phyloP scores from a whole-genome alignment of 2,888 invertebrate species.

The Chloroclysta siterata region DNA sequence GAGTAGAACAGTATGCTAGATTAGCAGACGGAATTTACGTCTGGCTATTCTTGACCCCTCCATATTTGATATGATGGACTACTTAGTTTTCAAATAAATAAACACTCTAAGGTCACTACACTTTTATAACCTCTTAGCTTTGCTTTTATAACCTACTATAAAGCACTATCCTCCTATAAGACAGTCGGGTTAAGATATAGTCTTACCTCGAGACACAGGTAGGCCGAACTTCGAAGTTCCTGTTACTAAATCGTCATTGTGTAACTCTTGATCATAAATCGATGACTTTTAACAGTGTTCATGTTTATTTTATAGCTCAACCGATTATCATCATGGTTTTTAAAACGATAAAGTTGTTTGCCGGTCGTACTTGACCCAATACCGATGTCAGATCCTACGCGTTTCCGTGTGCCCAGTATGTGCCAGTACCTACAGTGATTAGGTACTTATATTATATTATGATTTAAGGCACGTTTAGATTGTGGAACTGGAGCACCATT shows the following conservation, averaged over 20 bases:
- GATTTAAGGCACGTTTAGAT: constrained; percentile 18
- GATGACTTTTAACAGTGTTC: constrained; percentile 44
- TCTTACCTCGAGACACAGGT: not conserved
- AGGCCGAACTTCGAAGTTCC: not conserved
- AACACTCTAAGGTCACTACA: too few relatives aligned
- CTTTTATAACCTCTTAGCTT: too few relatives aligned
- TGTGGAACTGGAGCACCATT: constrained; percentile 28
- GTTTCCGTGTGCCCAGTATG: constrained; percentile 49
- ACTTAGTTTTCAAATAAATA: too few relatives aligned
- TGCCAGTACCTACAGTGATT: not conserved
- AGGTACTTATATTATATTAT: not conserved
- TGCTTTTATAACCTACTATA: too few relatives aligned
- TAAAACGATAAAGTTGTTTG: constrained; percentile 59
- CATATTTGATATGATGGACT: not conserved
- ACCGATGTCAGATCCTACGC: constrained; percentile 53
- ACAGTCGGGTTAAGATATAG: too few relatives aligned
- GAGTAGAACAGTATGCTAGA: constrained; percentile 15
- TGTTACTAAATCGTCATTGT: constrained; percentile 3
- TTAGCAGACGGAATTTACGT: not conserved
- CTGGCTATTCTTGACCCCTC: not conserved
- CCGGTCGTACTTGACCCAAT: constrained; percentile 73
- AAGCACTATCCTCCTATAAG: too few relatives aligned
- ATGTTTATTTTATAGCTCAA: constrained; percentile 41
- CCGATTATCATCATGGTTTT: constrained; percentile 59
- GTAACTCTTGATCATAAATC: constrained; percentile 23